Evolutionary conservation across 1,140 invertebrate species (phyloP).

Genomic region (Tigriopus japonicus): DNA sequence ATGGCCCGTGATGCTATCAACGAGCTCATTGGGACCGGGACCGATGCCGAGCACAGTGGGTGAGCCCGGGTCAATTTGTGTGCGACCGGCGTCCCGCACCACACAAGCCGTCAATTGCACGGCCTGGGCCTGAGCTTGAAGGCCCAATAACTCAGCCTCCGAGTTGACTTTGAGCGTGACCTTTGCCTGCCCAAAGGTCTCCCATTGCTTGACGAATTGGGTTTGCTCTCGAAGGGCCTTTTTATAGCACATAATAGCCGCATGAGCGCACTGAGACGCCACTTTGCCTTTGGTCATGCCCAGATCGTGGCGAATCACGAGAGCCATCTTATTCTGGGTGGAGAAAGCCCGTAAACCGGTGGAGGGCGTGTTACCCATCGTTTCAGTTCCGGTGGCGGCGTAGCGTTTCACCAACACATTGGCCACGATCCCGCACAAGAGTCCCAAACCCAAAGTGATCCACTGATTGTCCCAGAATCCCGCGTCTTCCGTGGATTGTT

Average conservation of each 20-base stretch:
- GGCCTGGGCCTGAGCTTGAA: slow-evolving; percentile 23
- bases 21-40: slow-evolving; percentile 22
- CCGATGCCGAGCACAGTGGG: slow-evolving; percentile 34
- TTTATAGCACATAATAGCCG: slow-evolving; percentile 27
- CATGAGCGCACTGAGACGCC: slow-evolving; percentile 33
- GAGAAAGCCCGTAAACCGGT: neutral
- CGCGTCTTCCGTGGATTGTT: neutral
- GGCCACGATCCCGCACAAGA: neutral
- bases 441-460: neutral
- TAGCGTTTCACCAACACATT: neutral
- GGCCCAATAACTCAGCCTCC: slow-evolving; percentile 12
- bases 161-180: slow-evolving; percentile 12
- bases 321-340: slow-evolving; percentile 27
- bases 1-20: slow-evolving; percentile 20
- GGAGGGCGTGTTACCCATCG: neutral
- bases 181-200: slow-evolving; percentile 29
- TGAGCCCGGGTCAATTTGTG: slow-evolving; percentile 30
- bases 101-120: slow-evolving; percentile 27
- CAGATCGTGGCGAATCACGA: slow-evolving; percentile 33
- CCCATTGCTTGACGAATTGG: slow-evolving; percentile 27
- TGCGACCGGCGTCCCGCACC: slow-evolving; percentile 34
- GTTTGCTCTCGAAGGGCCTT: slow-evolving; percentile 21
- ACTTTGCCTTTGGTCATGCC: slow-evolving; percentile 35
- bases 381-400: neutral
- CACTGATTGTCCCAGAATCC: neutral